phyloP scores from a whole-genome alignment of 2,888 invertebrate genomes.

The Lasioglossum leucozonium region DNA sequence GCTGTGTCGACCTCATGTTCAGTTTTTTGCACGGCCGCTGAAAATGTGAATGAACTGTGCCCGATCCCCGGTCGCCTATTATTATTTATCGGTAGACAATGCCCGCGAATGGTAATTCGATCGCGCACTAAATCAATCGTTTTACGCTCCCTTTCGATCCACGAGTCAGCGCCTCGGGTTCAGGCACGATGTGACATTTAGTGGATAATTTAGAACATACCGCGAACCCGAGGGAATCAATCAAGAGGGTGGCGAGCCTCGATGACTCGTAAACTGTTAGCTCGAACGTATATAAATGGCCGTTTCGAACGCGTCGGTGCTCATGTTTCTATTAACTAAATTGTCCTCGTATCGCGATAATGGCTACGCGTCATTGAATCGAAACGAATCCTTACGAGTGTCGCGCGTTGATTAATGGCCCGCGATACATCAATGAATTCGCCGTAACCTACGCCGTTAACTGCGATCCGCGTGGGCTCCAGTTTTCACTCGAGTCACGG shows the following conservation, averaged over 20 bases:
- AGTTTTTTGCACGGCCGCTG: slow-evolving; percentile 32
- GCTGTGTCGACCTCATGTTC: slow-evolving; percentile 18
- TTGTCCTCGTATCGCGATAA: not conserved
- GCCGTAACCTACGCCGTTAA: not conserved
- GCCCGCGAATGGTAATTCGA: slow-evolving; percentile 19
- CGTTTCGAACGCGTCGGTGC: not conserved
- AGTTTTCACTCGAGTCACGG: not conserved
- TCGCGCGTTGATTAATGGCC: slow-evolving; percentile 2
- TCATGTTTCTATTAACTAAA: slow-evolving; percentile 16
- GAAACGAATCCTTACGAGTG: not conserved
- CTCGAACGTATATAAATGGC: slow-evolving; percentile 1
- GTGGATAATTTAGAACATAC: slow-evolving; percentile 4
- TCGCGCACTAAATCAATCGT: slow-evolving; percentile 29
- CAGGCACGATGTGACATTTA: slow-evolving; percentile 6
- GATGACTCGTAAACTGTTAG: not conserved
- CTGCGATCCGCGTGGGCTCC: not conserved
- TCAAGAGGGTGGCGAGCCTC: slow-evolving; percentile 4
- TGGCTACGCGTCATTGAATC: not conserved
- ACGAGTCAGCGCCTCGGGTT: slow-evolving; percentile 11
- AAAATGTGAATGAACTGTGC: slow-evolving; percentile 43
- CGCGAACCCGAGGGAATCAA: slow-evolving; percentile 5
- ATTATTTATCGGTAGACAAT: slow-evolving; percentile 28
- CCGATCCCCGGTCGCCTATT: slow-evolving; percentile 11
- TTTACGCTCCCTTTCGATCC: not conserved
- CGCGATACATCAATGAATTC: not conserved